These are phyloP conservation scores for Aleiodes alternator DNA, from an alignment of 2,888 invertebrate genomes.

Conservation along the genomic window DNA sequence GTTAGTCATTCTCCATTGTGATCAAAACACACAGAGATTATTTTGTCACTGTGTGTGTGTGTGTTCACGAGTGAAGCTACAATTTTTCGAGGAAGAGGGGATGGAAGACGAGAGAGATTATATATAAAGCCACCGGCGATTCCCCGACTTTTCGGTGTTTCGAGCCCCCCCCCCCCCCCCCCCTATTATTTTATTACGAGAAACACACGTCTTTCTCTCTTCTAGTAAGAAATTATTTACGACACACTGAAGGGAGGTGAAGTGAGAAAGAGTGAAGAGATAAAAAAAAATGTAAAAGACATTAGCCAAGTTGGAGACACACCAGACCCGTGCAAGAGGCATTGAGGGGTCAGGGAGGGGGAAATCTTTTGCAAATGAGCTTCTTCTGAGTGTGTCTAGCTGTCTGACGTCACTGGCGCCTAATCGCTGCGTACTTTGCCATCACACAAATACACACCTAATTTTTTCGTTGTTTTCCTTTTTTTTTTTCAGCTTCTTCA, in stretches of 20 bases:
- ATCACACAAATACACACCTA: conserved; percentile 43
- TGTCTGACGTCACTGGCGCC: conserved; percentile 69
- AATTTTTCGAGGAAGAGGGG: too few species aligned
- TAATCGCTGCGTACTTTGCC: conserved; percentile 62
- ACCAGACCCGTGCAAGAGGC: conserved; percentile 21
- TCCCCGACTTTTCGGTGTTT: neutral
- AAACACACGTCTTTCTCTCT: conserved; percentile 34
- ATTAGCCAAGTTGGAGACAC: conserved; percentile 34
- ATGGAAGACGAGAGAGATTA: too few species aligned
- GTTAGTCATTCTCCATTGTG: conserved; percentile 69
- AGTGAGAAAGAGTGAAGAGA: neutral
- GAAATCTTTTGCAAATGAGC: conserved; percentile 49
- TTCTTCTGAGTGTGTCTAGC: conserved; percentile 56
- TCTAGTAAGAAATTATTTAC: conserved; percentile 18
- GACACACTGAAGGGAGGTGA: conserved; percentile 6
- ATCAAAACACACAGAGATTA: conserved; percentile 36
- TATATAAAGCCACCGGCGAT: neutral
- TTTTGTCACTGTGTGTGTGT: too few species aligned
- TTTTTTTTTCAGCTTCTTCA: neutral
- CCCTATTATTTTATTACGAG: too few species aligned
- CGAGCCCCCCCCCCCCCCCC: too few species aligned
- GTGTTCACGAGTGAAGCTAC: too few species aligned
- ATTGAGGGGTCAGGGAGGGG: conserved; percentile 9
- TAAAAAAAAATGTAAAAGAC: conserved; percentile 2
- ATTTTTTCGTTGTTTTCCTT: neutral